Evolutionary conservation across 2,113 vertebrate species (phyloP).

Genomic region (Phrynosoma blainvillii): DNA sequence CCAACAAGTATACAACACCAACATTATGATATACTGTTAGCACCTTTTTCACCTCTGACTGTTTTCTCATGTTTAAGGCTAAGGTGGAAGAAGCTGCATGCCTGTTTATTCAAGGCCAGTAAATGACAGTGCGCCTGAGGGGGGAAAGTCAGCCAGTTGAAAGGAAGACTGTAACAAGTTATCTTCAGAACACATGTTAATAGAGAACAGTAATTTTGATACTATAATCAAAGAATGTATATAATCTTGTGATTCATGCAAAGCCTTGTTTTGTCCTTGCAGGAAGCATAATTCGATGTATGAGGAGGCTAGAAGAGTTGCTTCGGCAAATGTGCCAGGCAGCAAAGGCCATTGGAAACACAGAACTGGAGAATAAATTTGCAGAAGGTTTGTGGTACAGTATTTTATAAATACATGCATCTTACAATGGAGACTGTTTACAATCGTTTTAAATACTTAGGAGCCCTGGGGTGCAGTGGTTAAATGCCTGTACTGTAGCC

Average conservation of each 20-base stretch:
- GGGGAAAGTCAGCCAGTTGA: background rate
- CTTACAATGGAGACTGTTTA: constrained; percentile 11
- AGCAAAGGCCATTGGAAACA: constrained; percentile 98
- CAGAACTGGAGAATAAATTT: constrained; percentile 98
- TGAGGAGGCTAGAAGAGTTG: constrained; percentile 94
- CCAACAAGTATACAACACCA: background rate
- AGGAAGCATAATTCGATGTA: constrained; percentile 98
- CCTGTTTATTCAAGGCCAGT: background rate
- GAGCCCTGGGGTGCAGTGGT: too few species aligned
- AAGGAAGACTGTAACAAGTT: background rate
- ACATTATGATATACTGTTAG: too few species aligned
- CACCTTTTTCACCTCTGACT: background rate
- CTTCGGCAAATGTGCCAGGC: constrained; percentile 98
- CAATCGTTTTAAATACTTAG: background rate
- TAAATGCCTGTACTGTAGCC: too few species aligned
- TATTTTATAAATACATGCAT: constrained; percentile 9
- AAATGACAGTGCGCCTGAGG: background rate
- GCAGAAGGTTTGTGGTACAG: constrained; percentile 85
- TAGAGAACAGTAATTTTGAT: background rate
- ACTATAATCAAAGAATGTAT: background rate
- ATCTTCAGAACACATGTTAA: background rate
- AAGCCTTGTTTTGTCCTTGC: background rate
- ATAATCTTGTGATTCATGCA: background rate
- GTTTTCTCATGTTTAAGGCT: background rate
- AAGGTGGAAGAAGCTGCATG: background rate